These are phyloP conservation scores for Theristicus caerulescens DNA, from an alignment of 2,113 vertebrate species.

Conservation along the genomic window DNA sequence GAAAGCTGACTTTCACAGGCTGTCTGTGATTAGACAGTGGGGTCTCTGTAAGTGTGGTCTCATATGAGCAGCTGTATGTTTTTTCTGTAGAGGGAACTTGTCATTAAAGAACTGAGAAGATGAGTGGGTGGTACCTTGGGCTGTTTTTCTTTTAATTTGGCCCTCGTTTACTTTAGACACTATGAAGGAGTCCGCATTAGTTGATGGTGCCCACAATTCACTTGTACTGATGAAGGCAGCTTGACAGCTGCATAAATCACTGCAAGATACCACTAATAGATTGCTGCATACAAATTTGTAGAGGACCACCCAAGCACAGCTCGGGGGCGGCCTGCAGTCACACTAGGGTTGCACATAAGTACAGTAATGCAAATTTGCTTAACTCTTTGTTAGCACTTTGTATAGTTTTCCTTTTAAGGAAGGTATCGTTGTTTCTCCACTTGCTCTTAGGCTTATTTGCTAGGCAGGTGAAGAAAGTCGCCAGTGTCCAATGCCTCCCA, in stretches of 20 bases:
- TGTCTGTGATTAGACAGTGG: constrained; percentile 71
- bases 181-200: constrained; percentile 67
- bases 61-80: constrained; percentile 72
- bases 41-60: constrained; percentile 73
- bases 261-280: constrained; percentile 77
- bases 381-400: constrained; percentile 67
- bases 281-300: constrained; percentile 72
- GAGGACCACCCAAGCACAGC: constrained; percentile 80
- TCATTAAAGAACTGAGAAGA: constrained; percentile 75
- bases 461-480: neutral
- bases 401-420: neutral
- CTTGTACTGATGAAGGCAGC: constrained; percentile 79
- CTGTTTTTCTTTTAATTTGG: constrained; percentile 81
- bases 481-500: neutral
- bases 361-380: constrained; percentile 79
- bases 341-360: constrained; percentile 59
- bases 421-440: neutral
- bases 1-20: constrained; percentile 61
- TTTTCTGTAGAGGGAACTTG: constrained; percentile 72
- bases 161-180: constrained; percentile 70
- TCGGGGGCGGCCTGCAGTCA: constrained; percentile 30
- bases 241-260: constrained; percentile 87
- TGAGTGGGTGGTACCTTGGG: constrained; percentile 77
- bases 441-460: neutral
- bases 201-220: constrained; percentile 76